Conservation (phyloP, 2,113 vertebrate species). For the Guaruba guarouba region DNA sequence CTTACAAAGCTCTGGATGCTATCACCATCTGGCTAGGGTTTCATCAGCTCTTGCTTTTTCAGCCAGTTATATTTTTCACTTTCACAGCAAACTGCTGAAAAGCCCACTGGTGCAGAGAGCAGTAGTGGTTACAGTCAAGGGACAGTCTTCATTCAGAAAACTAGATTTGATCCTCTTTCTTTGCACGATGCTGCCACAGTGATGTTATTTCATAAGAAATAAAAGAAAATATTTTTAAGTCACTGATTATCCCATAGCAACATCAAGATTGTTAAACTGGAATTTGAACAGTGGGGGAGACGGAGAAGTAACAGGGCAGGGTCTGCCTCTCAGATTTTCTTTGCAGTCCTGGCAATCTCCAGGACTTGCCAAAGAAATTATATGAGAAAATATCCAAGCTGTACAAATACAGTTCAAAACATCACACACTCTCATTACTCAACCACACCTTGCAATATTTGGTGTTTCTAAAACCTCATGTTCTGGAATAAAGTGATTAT, state of each 20-base stretch:
- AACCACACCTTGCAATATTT: background rate
- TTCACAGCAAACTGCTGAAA: background rate
- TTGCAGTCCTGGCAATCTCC: background rate
- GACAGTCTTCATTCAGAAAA: background rate
- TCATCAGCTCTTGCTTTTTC: background rate
- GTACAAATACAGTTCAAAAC: background rate
- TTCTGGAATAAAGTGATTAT: background rate
- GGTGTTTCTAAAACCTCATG: background rate
- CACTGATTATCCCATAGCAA: background rate
- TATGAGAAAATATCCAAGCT: background rate
- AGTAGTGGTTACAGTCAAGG: background rate
- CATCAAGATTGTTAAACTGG: background rate
- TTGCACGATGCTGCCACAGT: background rate
- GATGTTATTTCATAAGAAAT: background rate
- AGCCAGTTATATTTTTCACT: background rate
- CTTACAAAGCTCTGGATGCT: background rate
- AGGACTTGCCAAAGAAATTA: background rate
- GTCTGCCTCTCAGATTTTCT: background rate
- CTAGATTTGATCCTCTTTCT: background rate
- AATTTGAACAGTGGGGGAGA: background rate
- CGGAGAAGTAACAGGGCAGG: background rate
- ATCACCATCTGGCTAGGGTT: background rate
- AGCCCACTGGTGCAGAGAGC: background rate
- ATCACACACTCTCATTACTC: background rate
- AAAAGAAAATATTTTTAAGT: background rate